These are phyloP conservation scores for Rotaria sp. DNA, from an alignment of 2,888 invertebrate species.

Conservation along the genomic window DNA sequence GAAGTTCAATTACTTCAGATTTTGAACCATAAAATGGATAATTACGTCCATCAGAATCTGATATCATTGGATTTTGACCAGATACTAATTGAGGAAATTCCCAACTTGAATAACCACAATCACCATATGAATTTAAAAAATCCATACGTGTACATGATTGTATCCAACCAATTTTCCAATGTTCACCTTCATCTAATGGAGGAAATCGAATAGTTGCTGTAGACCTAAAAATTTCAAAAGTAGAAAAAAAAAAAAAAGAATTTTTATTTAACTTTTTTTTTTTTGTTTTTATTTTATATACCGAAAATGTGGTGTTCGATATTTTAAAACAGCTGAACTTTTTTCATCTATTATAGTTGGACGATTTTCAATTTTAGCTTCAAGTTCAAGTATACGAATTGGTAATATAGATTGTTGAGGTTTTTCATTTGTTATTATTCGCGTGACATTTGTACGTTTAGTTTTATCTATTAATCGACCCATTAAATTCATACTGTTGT, in stretches of 20 bases:
- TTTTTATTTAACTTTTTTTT: background rate
- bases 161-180: constrained; percentile 55
- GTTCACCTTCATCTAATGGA: constrained; percentile 47
- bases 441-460: background rate
- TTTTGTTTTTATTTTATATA: constrained; percentile 40
- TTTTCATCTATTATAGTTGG: constrained; percentile 51
- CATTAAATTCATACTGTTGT: background rate
- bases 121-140: constrained; percentile 53
- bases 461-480: background rate
- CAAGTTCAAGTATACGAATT: constrained; percentile 29
- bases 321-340: constrained; percentile 50
- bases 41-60: constrained; percentile 54
- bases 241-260: no score
- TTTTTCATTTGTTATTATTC: background rate
- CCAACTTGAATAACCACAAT: constrained; percentile 54
- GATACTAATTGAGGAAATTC: constrained; percentile 54
- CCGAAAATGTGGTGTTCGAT: constrained; percentile 53
- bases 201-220: constrained; percentile 52
- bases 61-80: constrained; percentile 52
- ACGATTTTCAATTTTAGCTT: constrained; percentile 47
- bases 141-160: constrained; percentile 55
- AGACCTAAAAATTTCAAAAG: constrained; percentile 45
- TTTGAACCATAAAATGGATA: constrained; percentile 55
- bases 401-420: background rate
- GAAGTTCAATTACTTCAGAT: constrained; percentile 50